Conservation (phyloP, 2,113 vertebrate genomes). For the Recurvirostra avosetta region DNA sequence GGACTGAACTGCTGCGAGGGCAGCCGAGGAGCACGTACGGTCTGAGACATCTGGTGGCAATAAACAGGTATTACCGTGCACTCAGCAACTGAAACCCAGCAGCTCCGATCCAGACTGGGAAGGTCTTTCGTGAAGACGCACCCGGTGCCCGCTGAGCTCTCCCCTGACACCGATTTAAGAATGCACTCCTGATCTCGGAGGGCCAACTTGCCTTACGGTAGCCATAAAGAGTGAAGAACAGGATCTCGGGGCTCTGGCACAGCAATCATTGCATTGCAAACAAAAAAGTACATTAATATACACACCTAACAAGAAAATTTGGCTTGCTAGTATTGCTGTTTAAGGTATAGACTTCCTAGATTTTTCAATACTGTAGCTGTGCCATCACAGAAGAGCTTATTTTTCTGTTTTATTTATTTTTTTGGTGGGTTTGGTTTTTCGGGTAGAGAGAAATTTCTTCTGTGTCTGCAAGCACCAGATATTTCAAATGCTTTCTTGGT, state of each 20-base stretch:
- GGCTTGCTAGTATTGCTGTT: neutral
- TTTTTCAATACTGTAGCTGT: neutral
- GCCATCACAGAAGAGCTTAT: neutral
- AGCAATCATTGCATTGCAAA: neutral
- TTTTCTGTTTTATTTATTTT: neutral
- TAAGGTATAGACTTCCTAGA: neutral
- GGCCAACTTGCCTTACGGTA: neutral
- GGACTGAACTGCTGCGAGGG: neutral
- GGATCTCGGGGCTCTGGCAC: neutral
- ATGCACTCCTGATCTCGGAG: neutral
- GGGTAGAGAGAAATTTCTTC: neutral
- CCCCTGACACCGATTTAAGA: neutral
- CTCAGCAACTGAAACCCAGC: neutral
- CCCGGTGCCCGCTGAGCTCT: rapidly evolving
- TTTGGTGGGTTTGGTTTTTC: neutral
- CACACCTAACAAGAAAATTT: neutral
- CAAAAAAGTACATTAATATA: neutral
- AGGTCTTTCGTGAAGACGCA: neutral
- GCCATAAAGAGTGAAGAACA: neutral
- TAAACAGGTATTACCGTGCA: neutral
- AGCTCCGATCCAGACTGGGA: neutral
- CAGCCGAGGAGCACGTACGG: neutral
- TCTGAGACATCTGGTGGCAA: neutral
- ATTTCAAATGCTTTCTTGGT: neutral
- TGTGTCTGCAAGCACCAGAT: neutral